Conservation (phyloP, 2,888 invertebrate species). For the Lepidochrysops patricia region DNA sequence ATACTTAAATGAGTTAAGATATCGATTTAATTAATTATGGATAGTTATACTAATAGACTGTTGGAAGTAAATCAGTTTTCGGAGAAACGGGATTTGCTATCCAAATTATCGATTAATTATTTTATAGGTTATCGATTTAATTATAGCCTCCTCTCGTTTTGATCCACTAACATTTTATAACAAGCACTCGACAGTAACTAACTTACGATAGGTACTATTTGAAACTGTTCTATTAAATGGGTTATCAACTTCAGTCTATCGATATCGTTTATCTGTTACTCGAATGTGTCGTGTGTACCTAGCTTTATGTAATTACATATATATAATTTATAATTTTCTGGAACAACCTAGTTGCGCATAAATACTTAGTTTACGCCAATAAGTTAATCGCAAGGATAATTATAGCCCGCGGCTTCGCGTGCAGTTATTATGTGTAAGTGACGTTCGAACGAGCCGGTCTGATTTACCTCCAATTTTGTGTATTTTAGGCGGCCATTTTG, state of each 20-base stretch:
- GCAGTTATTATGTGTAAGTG: neutral
- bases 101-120: too few species aligned
- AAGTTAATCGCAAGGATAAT: conserved; percentile 10
- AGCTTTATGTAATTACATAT: neutral
- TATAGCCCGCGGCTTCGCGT: neutral
- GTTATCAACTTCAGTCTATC: neutral
- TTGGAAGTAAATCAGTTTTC: neutral
- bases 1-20: conserved; percentile 4
- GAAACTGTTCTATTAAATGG: too few species aligned
- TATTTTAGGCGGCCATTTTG: neutral
- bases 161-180: too few species aligned
- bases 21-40: neutral
- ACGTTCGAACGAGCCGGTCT: neutral
- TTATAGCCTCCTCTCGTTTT: too few species aligned
- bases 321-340: conserved; percentile 9
- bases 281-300: neutral
- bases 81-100: neutral
- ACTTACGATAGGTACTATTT: too few species aligned
- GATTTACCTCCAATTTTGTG: neutral
- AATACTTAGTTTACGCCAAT: conserved; percentile 11
- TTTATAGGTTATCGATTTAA: too few species aligned
- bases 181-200: too few species aligned
- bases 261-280: neutral
- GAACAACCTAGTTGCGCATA: conserved; percentile 12
- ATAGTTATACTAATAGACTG: neutral